A percentile compares a stretch with the other conserved stretches of the same genome.
phyloP scores from a whole-genome alignment of 35 echinoderm and acorn worm species.

The Stichopus chloronotus region DNA sequence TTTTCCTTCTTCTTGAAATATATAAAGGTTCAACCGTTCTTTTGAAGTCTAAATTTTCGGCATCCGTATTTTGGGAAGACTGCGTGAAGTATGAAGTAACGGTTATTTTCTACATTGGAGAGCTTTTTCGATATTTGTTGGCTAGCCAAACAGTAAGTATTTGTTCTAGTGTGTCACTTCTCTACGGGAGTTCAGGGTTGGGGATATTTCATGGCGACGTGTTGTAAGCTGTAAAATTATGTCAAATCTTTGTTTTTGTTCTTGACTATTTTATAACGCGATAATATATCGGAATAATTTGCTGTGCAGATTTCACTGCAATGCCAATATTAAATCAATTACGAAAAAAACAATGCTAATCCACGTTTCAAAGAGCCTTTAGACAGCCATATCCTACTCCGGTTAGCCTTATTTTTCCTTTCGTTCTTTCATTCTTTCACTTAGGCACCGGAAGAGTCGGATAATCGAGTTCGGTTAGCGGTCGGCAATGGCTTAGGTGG shows the following conservation, averaged over 20 bases:
- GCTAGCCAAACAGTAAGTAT: conserved; percentile 72
- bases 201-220: too few species aligned
- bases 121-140: conserved; percentile 93
- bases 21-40: conserved; percentile 82
- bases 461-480: conserved; percentile 86
- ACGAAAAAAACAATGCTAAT: too few species aligned
- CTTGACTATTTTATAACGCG: too few species aligned
- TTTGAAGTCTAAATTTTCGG: conserved; percentile 88
- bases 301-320: too few species aligned
- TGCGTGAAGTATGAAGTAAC: conserved; percentile 93
- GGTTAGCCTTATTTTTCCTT: not conserved
- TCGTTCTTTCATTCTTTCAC: not conserved
- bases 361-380: too few species aligned
- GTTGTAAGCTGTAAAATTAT: too few species aligned
- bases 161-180: not conserved
- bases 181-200: not conserved
- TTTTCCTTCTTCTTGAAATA: too few species aligned
- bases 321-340: too few species aligned
- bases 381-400: too few species aligned
- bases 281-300: too few species aligned
- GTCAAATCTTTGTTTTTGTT: too few species aligned
- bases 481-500: conserved; percentile 91
- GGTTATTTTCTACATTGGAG: conserved; percentile 94
- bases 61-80: conserved; percentile 90
- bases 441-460: conserved; percentile 71